phyloP scores from a whole-genome alignment of 1,140 invertebrate species.

The Drosophila bocqueti region DNA sequence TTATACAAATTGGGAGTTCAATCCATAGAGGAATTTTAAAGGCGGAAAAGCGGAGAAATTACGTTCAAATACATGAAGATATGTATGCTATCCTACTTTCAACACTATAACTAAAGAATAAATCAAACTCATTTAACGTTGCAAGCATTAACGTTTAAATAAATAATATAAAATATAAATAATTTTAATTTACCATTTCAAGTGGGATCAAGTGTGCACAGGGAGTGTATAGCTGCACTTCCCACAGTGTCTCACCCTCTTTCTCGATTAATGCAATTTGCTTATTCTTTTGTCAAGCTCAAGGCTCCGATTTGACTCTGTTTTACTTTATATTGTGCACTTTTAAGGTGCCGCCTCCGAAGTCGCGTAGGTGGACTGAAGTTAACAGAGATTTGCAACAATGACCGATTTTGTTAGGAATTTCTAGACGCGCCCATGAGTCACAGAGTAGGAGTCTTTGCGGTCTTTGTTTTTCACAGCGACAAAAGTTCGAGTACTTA shows the following conservation, averaged over 20 bases:
- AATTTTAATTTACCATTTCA: too few relatives aligned
- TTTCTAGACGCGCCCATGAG: constrained; percentile 54
- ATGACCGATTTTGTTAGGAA: constrained; percentile 43
- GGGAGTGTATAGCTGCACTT: constrained; percentile 38
- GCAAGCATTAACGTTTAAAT: too few relatives aligned
- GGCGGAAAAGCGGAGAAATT: background rate
- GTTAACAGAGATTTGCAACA: constrained; percentile 15
- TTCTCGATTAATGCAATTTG: constrained; percentile 26
- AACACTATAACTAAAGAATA: background rate
- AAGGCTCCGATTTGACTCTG: constrained; percentile 45
- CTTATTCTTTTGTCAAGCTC: constrained; percentile 53
- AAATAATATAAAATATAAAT: too few relatives aligned
- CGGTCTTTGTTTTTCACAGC: constrained; percentile 15
- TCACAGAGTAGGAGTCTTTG: constrained; percentile 32
- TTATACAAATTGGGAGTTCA: constrained; percentile 1
- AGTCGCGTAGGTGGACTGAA: constrained; percentile 26
- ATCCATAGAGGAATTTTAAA: background rate
- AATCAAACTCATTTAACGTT: too few relatives aligned
- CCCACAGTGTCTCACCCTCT: constrained; percentile 20
- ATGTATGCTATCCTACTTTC: background rate
- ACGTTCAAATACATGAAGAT: background rate
- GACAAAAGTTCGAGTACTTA: constrained; percentile 23
- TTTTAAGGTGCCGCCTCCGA: constrained; percentile 45
- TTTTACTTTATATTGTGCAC: constrained; percentile 42
- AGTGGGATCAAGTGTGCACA: constrained; percentile 14